These are phyloP conservation scores for Pyrrhosoma nymphula DNA, from an alignment of 2,888 invertebrate genomes.

Conservation along the genomic window DNA sequence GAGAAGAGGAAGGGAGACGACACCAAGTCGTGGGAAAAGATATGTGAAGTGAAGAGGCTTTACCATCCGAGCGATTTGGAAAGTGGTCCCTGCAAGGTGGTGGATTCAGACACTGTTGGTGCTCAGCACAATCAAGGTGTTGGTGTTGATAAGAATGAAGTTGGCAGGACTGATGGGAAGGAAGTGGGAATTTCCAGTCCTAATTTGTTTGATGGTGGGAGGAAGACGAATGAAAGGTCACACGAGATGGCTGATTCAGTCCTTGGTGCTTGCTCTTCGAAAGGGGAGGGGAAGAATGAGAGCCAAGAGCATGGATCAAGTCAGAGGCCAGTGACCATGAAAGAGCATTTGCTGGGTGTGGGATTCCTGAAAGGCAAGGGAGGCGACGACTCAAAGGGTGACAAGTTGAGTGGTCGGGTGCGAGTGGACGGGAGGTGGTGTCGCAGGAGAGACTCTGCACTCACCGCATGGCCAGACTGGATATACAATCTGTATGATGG, in stretches of 20 bases:
- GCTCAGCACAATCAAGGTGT: neutral
- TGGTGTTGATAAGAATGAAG: neutral
- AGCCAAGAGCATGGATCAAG: conserved; percentile 70
- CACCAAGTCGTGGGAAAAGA: neutral
- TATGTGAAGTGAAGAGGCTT: conserved; percentile 41
- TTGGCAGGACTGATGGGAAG: neutral
- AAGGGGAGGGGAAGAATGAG: neutral
- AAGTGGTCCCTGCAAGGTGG: neutral
- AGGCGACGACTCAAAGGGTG: neutral
- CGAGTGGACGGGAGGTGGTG: conserved; percentile 22
- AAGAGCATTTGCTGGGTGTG: conserved; percentile 67
- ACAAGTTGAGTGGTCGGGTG: neutral
- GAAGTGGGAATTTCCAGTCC: neutral
- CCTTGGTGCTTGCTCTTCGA: neutral
- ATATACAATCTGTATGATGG: conserved; percentile 84
- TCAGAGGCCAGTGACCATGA: conserved; percentile 76
- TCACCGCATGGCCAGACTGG: conserved; percentile 84
- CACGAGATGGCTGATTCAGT: neutral
- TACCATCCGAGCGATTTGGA: neutral
- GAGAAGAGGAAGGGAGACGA: conserved; percentile 52
- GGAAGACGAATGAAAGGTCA: neutral
- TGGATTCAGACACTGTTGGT: neutral
- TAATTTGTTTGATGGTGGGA: neutral
- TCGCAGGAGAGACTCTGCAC: conserved; percentile 77
- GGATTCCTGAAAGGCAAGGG: conserved; percentile 41